Percentiles rank a stretch among this genome's conserved stretches.
Evolutionary conservation across 30 jellyfish, hydroid and myxozoan genomes (phyloP).

Genomic region (Aurelia sp.): DNA sequence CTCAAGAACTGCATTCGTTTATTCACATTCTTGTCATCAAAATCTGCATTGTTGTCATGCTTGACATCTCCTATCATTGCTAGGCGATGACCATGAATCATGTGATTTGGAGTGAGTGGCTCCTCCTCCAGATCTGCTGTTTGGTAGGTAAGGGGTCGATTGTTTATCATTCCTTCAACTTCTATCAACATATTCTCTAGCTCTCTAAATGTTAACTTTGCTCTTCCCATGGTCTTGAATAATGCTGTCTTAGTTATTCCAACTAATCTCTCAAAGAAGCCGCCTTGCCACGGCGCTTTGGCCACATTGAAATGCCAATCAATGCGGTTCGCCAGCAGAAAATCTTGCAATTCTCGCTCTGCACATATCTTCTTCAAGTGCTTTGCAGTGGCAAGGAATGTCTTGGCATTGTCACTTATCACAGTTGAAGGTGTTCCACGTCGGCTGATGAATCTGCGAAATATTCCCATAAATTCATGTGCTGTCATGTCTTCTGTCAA

Average conservation of each 20-base stretch:
- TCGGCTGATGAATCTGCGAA: constrained; percentile 35
- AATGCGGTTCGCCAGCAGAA: constrained; percentile 27
- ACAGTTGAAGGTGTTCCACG: constrained; percentile 29
- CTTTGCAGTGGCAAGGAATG: constrained; percentile 35
- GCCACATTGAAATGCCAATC: constrained; percentile 32
- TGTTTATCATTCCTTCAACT: neutral
- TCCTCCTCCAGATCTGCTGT: constrained; percentile 19
- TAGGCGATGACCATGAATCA: constrained; percentile 30
- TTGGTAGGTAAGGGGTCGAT: constrained; percentile 39
- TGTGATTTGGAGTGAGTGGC: constrained; percentile 40
- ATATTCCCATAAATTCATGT: constrained; percentile 6
- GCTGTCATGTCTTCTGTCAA: constrained; percentile 48
- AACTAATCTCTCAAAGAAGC: constrained; percentile 35
- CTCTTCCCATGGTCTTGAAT: constrained; percentile 43
- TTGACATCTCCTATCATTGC: constrained; percentile 47
- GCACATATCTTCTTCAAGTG: neutral
- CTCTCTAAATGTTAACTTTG: constrained; percentile 32
- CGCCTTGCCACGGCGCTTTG: constrained; percentile 42
- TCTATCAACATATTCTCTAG: constrained; percentile 26
- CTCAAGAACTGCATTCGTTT: constrained; percentile 7
- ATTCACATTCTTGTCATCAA: constrained; percentile 31
- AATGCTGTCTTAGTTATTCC: constrained; percentile 36
- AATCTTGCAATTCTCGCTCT: constrained; percentile 27
- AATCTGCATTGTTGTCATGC: constrained; percentile 38
- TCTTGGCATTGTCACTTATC: constrained; percentile 37